phyloP scores from a whole-genome alignment of 1,140 invertebrate genomes.

The Nasonia giraulti region DNA sequence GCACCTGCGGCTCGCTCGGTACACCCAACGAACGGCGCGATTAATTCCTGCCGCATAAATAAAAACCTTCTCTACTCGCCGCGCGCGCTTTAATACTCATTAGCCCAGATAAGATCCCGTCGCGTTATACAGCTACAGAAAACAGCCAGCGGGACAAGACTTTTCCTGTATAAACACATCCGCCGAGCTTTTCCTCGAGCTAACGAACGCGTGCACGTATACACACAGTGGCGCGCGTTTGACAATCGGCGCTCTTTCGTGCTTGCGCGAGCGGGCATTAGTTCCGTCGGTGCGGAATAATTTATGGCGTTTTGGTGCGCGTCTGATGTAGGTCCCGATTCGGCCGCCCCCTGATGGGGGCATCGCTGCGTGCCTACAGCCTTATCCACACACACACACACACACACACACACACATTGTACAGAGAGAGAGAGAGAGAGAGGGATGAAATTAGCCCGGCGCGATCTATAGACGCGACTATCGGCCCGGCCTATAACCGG shows the following conservation, averaged over 20 bases:
- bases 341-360: background rate
- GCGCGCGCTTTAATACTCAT: no score
- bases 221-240: background rate
- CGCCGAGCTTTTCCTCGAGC: background rate
- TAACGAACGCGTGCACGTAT: background rate
- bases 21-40: no score
- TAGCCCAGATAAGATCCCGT: no score
- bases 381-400: background rate
- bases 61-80: no score
- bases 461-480: background rate
- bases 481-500: no score
- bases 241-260: slow-evolving; percentile 14
- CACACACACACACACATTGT: no score
- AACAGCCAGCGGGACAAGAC: no score
- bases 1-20: no score
- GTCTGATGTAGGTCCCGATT: slow-evolving; percentile 63
- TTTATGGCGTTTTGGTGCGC: slow-evolving; percentile 59
- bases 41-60: no score
- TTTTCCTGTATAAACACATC: no score
- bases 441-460: slow-evolving; percentile 4
- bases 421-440: background rate
- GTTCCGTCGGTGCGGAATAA: slow-evolving; percentile 57
- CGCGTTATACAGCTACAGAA: no score
- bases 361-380: background rate
- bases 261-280: slow-evolving; percentile 33